These are phyloP conservation scores for Drosophila borborema DNA, from an alignment of 2,888 invertebrate species.

Conservation along the genomic window DNA sequence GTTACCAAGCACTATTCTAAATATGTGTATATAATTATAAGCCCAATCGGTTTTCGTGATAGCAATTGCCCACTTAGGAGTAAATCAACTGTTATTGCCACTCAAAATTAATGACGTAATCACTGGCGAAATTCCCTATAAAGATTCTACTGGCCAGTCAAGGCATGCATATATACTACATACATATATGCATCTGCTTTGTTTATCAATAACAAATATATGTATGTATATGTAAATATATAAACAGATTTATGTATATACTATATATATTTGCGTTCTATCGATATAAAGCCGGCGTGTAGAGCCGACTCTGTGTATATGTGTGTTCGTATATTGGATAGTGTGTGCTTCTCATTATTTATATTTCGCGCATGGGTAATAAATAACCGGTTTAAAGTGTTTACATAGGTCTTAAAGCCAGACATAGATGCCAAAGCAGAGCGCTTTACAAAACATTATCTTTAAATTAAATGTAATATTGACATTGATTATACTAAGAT, in stretches of 20 bases:
- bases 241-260: background rate
- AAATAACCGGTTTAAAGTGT: slow-evolving; percentile 67
- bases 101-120: slow-evolving; percentile 17
- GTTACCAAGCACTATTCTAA: background rate
- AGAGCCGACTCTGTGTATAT: slow-evolving; percentile 16
- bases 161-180: slow-evolving; percentile 1
- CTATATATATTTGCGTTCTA: slow-evolving; percentile 21
- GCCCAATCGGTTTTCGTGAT: slow-evolving; percentile 25
- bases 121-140: background rate
- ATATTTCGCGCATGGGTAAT: slow-evolving; percentile 47
- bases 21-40: background rate
- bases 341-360: slow-evolving; percentile 44
- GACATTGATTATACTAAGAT: background rate
- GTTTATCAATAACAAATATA: slow-evolving; percentile 56
- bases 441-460: background rate
- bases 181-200: slow-evolving; percentile 20
- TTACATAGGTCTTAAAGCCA: slow-evolving; percentile 41
- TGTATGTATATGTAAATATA: background rate
- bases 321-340: background rate
- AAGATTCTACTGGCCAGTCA: background rate
- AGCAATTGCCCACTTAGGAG: slow-evolving; percentile 6
- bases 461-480: background rate
- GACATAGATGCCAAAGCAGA: slow-evolving; percentile 24
- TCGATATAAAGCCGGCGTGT: slow-evolving; percentile 56
- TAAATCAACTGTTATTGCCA: slow-evolving; percentile 4